phyloP scores from a whole-genome alignment of 2,113 vertebrate genomes.

The Cryptoleucopteryx plumbea region DNA sequence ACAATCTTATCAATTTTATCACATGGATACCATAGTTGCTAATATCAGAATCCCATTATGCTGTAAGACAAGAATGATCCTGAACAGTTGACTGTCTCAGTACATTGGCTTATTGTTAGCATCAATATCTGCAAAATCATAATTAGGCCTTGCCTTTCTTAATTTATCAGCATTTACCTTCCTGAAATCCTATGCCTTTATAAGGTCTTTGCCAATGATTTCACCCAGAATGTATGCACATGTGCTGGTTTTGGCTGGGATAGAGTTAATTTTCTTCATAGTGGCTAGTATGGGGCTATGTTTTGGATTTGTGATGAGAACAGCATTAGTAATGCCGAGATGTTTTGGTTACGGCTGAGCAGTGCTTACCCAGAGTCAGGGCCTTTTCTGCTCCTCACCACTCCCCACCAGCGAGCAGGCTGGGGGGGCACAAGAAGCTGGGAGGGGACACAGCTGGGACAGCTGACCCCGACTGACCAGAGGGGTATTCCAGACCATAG shows the following conservation, averaged over 20 bases:
- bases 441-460: too few species aligned
- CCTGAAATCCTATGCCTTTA: background rate
- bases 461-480: too few species aligned
- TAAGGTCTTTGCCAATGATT: background rate
- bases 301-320: too few species aligned
- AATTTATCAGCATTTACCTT: background rate
- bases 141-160: background rate
- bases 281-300: too few species aligned
- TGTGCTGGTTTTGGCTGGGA: too few species aligned
- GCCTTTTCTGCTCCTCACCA: too few species aligned
- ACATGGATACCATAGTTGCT: background rate
- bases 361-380: too few species aligned
- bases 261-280: too few species aligned
- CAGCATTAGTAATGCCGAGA: fast-evolving
- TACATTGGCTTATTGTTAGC: background rate
- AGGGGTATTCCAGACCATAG: too few species aligned
- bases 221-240: background rate
- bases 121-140: background rate
- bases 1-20: background rate
- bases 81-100: background rate
- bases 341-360: too few species aligned
- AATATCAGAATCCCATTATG: background rate
- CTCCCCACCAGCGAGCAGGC: too few species aligned
- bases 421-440: too few species aligned
- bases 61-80: background rate